A percentile compares a stretch with the other conserved stretches of the same genome.
These are phyloP conservation scores for Microplitis manilae DNA, from an alignment of 2,888 invertebrate genomes.

Conservation along the genomic window DNA sequence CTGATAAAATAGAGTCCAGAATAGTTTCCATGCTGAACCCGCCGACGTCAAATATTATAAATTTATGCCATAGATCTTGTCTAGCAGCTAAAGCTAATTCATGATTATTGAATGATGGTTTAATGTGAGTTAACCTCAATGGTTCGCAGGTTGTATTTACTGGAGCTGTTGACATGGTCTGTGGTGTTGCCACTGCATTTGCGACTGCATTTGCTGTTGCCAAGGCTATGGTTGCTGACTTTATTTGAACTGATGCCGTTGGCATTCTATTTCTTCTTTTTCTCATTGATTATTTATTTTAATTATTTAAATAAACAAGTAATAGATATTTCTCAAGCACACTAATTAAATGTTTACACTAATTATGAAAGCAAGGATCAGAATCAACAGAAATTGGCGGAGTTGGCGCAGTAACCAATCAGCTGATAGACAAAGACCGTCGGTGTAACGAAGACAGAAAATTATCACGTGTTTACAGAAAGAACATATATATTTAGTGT, in stretches of 20 bases:
- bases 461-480: not conserved
- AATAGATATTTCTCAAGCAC: not conserved
- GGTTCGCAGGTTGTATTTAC: slow-evolving; percentile 56
- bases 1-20: slow-evolving; percentile 56
- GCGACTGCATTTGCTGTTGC: not conserved
- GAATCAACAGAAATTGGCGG: no score
- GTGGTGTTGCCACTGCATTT: not conserved
- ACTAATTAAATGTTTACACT: not conserved
- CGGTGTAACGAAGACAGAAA: not conserved
- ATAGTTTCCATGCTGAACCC: slow-evolving; percentile 53
- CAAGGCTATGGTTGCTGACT: not conserved
- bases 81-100: slow-evolving; percentile 59
- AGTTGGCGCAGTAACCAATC: no score
- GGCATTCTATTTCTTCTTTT: not conserved
- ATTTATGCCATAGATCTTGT: slow-evolving; percentile 67
- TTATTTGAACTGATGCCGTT: not conserved
- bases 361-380: not conserved
- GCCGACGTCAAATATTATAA: slow-evolving; percentile 61
- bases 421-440: no score
- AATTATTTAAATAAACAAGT: not conserved
- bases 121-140: slow-evolving; percentile 58
- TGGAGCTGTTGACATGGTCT: not conserved
- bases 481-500: not conserved
- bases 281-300: not conserved
- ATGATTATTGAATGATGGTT: slow-evolving; percentile 57